Base-by-base conservation (phyloP, 2,797 vertebrate species). In the Betta splendens region DNA sequence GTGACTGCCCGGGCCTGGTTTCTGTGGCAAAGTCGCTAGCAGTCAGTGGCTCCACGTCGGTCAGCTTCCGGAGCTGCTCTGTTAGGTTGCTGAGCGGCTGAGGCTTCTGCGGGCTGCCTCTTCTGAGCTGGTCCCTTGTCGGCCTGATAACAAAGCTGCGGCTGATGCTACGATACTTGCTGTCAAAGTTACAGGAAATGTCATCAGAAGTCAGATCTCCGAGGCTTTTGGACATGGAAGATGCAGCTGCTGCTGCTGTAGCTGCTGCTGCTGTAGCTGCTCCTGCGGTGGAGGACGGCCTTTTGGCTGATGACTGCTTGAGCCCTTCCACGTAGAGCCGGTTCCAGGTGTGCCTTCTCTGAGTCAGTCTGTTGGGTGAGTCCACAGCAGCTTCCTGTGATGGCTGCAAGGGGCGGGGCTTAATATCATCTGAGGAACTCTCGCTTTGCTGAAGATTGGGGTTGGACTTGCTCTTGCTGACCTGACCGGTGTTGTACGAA, bases 151-250 rank as follows among this genome's bases (percentile, higher is more conserved):
- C 88, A 23, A 96, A 94, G 77, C 93, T 91, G 47, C 87, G 89
- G 83, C 94, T 94, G 81, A 95, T 96, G 85, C 93, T 94, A 63
- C 86, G 89, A 76, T 96, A 94, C 70, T 94, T 96, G 80, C 94
- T 93, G 43, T 94, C 93, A 0, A 93, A 95, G 66, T 91, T 89
- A 69, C 94, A 93, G 20, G 84, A 84, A 0, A 98, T 97, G 69
- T 98, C 96, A 0, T 98, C 97, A 0, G 95, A 98, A 1, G 95
- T 99, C 46, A 98, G 91, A 74, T 99, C 95, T 1, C 96, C 96
- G 0, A 97, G 91, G 79, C 95, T 99, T 83, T 98, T 98, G 72
- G 96, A 98, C 86, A 97, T 95, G 35, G 90, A 75, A 40, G 85
- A 73, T 53, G 56, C 56, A 1, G 86, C 62, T 11, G 25, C 74